These are phyloP conservation scores for Aricia agestis DNA, from an alignment of 1,140 invertebrate species.

Conservation along the genomic window DNA sequence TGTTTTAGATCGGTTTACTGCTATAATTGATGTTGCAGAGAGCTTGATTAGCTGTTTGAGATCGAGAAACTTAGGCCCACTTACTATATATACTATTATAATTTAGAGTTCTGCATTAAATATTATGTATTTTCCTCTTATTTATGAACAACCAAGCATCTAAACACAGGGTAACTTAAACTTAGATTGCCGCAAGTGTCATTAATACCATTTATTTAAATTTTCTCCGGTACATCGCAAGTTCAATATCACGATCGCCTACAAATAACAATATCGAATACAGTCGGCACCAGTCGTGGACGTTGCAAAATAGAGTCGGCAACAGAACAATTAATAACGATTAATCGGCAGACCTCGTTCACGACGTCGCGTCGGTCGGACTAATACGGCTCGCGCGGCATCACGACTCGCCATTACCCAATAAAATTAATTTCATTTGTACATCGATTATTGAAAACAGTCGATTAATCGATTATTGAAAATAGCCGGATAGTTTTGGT, in stretches of 20 bases:
- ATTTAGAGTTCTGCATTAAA: too few relatives aligned
- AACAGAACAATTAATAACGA: slow-evolving; percentile 6
- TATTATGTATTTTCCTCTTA: too few relatives aligned
- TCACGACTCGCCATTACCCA: slow-evolving; percentile 43
- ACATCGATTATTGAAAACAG: slow-evolving; percentile 67
- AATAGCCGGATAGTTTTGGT: slow-evolving; percentile 60
- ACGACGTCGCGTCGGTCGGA: slow-evolving; percentile 20
- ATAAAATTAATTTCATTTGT: slow-evolving; percentile 72
- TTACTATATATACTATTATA: too few relatives aligned
- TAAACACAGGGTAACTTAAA: too few relatives aligned
- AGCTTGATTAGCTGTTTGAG: too few relatives aligned
- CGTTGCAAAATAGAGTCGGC: background rate
- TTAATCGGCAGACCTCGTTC: slow-evolving; percentile 17
- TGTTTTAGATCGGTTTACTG: background rate
- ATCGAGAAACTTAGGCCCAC: too few relatives aligned
- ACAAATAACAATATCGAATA: background rate
- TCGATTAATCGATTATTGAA: slow-evolving; percentile 57
- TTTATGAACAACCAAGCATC: too few relatives aligned
- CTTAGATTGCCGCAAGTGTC: too few relatives aligned
- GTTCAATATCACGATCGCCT: background rate
- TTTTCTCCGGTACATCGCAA: background rate
- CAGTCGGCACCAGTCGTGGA: background rate
- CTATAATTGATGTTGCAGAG: too few relatives aligned
- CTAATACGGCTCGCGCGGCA: slow-evolving; percentile 32
- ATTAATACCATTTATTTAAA: background rate